Percentiles rank a stretch among this genome's conserved stretches.
Evolutionary conservation across 2,113 vertebrate genomes (phyloP).

Genomic region (Paralichthys olivaceus): DNA sequence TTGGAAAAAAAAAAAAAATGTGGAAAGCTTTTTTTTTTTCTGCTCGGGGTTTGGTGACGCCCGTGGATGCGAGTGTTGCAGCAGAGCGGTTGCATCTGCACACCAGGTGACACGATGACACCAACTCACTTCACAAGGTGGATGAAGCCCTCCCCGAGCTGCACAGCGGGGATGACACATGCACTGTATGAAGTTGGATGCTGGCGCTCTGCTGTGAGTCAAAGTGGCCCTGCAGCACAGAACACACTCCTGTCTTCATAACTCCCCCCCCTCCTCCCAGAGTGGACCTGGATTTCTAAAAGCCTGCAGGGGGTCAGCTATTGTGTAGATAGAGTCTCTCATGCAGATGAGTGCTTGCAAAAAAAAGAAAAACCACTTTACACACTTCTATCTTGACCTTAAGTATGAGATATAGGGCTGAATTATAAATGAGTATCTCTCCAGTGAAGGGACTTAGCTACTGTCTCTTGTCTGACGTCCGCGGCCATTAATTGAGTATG

Average conservation of each 20-base stretch:
- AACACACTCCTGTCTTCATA: conserved; percentile 11
- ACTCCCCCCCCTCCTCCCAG: neutral
- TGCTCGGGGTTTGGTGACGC: neutral
- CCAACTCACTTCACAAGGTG: conserved; percentile 47
- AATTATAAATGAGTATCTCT: conserved; percentile 75
- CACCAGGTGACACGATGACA: conserved; percentile 46
- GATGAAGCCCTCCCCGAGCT: conserved; percentile 26
- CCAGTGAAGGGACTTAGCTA: conserved; percentile 41
- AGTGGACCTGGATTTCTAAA: conserved; percentile 58
- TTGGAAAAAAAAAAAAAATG: neutral
- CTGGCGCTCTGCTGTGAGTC: conserved; percentile 56
- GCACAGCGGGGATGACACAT: conserved; percentile 55
- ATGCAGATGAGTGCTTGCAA: conserved; percentile 50
- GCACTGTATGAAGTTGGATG: conserved; percentile 59
- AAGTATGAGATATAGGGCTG: conserved; percentile 65
- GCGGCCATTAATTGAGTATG: conserved; percentile 61
- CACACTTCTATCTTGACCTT: conserved; percentile 49
- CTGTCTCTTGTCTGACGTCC: conserved; percentile 61
- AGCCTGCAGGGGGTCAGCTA: conserved; percentile 41
- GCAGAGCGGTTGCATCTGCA: conserved; percentile 28
- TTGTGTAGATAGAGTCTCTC: conserved; percentile 46
- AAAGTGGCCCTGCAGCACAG: conserved; percentile 66
- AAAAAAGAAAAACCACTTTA: conserved; percentile 38
- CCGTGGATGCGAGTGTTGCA: conserved; percentile 25
- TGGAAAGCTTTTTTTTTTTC: neutral